phyloP scores from a whole-genome alignment of 2,888 invertebrate genomes.

The Lithosia quadra region DNA sequence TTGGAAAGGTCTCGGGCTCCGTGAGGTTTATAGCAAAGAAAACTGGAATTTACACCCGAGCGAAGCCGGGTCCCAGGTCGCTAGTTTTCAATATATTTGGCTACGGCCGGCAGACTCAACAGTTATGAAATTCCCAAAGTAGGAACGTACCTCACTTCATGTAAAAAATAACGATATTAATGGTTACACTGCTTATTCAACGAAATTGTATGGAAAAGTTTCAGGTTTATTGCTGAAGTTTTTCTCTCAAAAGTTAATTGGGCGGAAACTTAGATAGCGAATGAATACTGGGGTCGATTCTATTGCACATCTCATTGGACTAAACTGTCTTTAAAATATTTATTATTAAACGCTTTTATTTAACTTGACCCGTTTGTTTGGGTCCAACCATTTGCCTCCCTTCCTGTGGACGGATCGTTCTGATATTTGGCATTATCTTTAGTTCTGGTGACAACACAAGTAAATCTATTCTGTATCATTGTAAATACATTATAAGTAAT shows the following conservation, averaged over 20 bases:
- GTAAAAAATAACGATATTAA: not conserved
- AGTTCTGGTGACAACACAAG: no score
- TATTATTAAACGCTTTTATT: not conserved
- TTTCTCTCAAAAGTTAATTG: conserved; percentile 12
- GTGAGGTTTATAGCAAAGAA: no score
- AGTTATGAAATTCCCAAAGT: not conserved
- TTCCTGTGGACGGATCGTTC: no score
- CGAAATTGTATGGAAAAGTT: conserved; percentile 6
- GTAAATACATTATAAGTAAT: no score
- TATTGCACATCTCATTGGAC: not conserved
- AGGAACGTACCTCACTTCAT: not conserved
- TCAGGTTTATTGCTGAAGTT: conserved; percentile 3
- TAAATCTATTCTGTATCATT: no score
- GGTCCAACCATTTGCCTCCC: no score
- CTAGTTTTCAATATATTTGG: not conserved
- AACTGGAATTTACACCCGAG: no score
- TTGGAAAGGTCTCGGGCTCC: no score
- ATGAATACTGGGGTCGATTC: conserved; percentile 1
- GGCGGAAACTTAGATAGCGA: conserved; percentile 8
- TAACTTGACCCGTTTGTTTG: no score
- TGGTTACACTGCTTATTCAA: not conserved
- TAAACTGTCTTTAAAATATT: not conserved
- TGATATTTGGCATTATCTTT: no score
- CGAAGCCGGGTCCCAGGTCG: no score
- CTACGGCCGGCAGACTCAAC: not conserved